These are phyloP conservation scores for Chironomus riparius DNA, from an alignment of 2,888 invertebrate genomes.

Conservation along the genomic window DNA sequence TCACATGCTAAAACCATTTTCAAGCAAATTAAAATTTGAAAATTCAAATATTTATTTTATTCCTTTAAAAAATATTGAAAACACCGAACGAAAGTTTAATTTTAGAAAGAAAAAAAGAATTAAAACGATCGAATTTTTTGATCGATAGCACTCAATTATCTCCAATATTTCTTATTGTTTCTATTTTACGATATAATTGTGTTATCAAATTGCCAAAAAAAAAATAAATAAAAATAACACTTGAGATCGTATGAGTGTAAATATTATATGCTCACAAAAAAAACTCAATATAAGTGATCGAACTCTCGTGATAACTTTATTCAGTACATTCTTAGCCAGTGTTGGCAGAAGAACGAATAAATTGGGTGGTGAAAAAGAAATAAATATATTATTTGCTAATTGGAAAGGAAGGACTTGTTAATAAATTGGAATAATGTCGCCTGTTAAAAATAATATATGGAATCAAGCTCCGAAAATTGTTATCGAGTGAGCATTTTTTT, in stretches of 20 bases:
- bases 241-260: not conserved
- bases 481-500: not conserved
- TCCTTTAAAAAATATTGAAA: too few relatives aligned
- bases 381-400: not conserved
- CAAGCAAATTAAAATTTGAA: too few relatives aligned
- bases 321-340: slow-evolving; percentile 1
- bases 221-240: not conserved
- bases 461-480: not conserved
- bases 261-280: not conserved
- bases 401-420: too few relatives aligned
- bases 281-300: slow-evolving; percentile 6
- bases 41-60: too few relatives aligned
- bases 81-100: too few relatives aligned
- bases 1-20: too few relatives aligned
- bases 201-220: not conserved
- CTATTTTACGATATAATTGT: not conserved
- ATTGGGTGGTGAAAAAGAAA: not conserved
- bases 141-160: not conserved
- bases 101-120: too few relatives aligned
- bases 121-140: not conserved
- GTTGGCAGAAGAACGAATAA: not conserved
- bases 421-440: not conserved
- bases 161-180: not conserved
- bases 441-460: not conserved
- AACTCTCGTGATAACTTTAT: not conserved